Evolutionary conservation across 2,888 invertebrate genomes (phyloP).

Genomic region (Caenorhabditis sp.): DNA sequence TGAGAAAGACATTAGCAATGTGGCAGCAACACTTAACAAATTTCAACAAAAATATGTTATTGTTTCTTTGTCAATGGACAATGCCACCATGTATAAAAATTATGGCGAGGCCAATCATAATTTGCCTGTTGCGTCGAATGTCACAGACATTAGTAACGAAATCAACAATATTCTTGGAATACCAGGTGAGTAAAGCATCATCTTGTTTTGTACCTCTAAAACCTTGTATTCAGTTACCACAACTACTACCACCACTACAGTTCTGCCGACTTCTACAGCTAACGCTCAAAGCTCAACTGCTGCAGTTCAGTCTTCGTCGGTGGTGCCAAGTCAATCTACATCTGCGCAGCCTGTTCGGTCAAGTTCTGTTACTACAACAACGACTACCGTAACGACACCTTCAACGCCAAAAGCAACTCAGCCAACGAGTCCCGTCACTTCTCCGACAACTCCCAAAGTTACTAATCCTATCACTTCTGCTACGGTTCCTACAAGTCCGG

Average conservation of each 20-base stretch:
- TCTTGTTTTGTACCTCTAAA: neutral
- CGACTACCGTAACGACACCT: too few species aligned
- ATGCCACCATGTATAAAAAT: neutral
- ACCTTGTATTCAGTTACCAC: neutral
- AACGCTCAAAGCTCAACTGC: neutral
- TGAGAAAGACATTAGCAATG: neutral
- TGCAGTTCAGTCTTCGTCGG: neutral
- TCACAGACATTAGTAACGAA: neutral
- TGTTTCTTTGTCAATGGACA: neutral
- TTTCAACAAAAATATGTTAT: neutral
- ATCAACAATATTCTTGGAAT: neutral
- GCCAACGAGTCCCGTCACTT: too few species aligned
- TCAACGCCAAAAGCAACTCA: too few species aligned
- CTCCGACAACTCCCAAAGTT: too few species aligned
- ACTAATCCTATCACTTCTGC: too few species aligned
- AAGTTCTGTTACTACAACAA: too few species aligned
- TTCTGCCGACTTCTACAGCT: neutral
- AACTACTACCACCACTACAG: neutral
- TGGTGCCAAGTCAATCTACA: too few species aligned
- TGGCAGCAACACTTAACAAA: neutral
- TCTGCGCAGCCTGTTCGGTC: too few species aligned
- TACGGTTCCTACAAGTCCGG: too few species aligned
- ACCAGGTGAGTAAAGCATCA: neutral
- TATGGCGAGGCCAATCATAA: neutral
- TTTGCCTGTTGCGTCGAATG: neutral